Evolutionary conservation across 2,888 invertebrate species (phyloP).

Genomic region (Gandaritis pyraliata): DNA sequence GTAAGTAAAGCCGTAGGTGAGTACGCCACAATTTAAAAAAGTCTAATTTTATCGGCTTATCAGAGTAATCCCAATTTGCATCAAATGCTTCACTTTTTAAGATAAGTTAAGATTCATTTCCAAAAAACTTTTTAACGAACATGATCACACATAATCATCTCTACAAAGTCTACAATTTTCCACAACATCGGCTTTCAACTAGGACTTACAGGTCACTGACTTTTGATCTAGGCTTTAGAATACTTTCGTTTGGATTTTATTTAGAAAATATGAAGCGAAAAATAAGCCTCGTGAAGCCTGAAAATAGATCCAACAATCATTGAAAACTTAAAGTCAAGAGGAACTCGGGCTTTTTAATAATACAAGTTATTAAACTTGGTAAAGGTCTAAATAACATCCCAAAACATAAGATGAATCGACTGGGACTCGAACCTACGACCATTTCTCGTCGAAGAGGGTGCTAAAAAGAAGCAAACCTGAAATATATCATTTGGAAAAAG

Average conservation of each 20-base stretch:
- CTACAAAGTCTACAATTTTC: slow-evolving; percentile 19
- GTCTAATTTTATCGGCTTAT: background rate
- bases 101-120: no score
- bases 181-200: slow-evolving; percentile 13
- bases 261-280: slow-evolving; percentile 5
- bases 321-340: background rate
- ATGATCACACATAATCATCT: slow-evolving; percentile 6
- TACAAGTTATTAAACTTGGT: background rate
- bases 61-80: slow-evolving; percentile 1
- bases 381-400: no score
- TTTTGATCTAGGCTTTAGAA: slow-evolving; percentile 14
- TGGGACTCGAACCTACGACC: no score
- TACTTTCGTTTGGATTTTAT: slow-evolving; percentile 11
- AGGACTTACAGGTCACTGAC: slow-evolving; percentile 15
- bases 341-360: slow-evolving; percentile 1
- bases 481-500: no score
- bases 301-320: slow-evolving; percentile 8
- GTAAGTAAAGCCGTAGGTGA: no score
- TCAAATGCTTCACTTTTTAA: slow-evolving; percentile 2
- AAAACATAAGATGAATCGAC: no score
- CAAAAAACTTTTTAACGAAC: no score
- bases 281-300: background rate
- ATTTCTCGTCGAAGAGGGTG: no score
- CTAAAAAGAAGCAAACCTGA: no score
- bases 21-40: no score